Percentiles rank a stretch among this genome's conserved stretches.
phyloP scores from a whole-genome alignment of 2,113 vertebrate genomes.

The Scophthalmus maximus region DNA sequence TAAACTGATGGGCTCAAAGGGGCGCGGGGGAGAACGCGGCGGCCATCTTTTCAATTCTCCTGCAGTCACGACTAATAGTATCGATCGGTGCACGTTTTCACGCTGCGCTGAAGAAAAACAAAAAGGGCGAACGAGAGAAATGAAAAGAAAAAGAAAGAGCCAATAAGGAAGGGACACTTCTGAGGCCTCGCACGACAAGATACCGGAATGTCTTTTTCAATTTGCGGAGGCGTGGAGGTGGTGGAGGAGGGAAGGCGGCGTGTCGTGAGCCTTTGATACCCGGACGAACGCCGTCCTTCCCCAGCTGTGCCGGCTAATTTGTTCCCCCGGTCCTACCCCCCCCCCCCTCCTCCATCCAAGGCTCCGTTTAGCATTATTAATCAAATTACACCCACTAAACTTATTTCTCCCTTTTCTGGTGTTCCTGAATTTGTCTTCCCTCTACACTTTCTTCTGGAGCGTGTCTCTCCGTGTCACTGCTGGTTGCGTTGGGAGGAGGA shows the following conservation, averaged over 20 bases:
- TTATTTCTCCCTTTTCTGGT: slow-evolving; percentile 72
- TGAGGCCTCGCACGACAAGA: slow-evolving; percentile 77
- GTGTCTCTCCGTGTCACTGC: slow-evolving; percentile 35
- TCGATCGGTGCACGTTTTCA: slow-evolving; percentile 32
- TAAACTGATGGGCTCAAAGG: neutral
- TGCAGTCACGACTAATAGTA: neutral
- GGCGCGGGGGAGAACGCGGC: neutral
- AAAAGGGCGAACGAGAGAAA: slow-evolving; percentile 55
- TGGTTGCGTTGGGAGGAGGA: slow-evolving; percentile 36
- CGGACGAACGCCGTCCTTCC: slow-evolving; percentile 67
- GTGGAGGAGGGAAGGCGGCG: slow-evolving; percentile 70
- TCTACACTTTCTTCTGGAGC: slow-evolving; percentile 40
- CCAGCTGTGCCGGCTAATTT: slow-evolving; percentile 76
- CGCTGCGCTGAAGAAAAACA: slow-evolving; percentile 25
- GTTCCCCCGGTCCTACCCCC: slow-evolving; percentile 72
- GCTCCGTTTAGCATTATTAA: slow-evolving; percentile 80
- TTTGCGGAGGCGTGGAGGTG: slow-evolving; percentile 72
- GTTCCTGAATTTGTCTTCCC: slow-evolving; percentile 64
- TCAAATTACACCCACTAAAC: slow-evolving; percentile 82
- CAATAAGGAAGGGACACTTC: slow-evolving; percentile 68
- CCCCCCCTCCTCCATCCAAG: slow-evolving; percentile 54
- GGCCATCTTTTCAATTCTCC: slow-evolving; percentile 6
- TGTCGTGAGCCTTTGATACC: slow-evolving; percentile 77
- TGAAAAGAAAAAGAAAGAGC: slow-evolving; percentile 30
- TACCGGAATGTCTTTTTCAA: slow-evolving; percentile 79